Evolutionary conservation across 2,888 invertebrate genomes (phyloP).

Genomic region (Diadegma fenestrale): DNA sequence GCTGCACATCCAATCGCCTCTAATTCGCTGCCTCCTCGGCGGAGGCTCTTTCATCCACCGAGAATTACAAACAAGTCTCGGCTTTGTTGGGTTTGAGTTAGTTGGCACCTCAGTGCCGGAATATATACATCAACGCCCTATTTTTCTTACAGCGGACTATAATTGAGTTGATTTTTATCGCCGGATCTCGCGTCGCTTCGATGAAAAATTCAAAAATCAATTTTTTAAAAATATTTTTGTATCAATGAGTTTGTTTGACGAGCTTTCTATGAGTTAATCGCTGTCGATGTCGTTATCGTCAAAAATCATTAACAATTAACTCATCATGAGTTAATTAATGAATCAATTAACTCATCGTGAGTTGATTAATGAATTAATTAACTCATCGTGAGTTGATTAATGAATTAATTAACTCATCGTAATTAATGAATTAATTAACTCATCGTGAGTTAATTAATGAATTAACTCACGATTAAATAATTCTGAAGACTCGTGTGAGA

Average conservation of each 20-base stretch:
- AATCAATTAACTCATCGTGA: too few relatives aligned
- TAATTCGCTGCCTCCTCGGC: slow-evolving; percentile 33
- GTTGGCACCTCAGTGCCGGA: slow-evolving; percentile 4
- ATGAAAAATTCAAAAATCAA: background rate
- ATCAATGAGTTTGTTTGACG: background rate
- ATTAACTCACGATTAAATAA: background rate
- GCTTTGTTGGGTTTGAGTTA: slow-evolving; percentile 19
- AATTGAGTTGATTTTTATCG: background rate
- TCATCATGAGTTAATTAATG: too few relatives aligned
- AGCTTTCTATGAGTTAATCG: background rate
- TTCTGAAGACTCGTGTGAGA: background rate
- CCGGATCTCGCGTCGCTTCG: background rate
- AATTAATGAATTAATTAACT: background rate
- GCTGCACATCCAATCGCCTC: slow-evolving; percentile 50
- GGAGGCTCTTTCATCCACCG: slow-evolving; percentile 32
- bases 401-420: background rate
- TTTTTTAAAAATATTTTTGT: background rate
- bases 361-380: too few relatives aligned
- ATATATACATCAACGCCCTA: background rate
- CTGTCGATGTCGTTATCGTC: too few relatives aligned
- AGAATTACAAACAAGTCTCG: slow-evolving; percentile 22
- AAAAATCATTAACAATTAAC: too few relatives aligned
- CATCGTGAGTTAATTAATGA: background rate
- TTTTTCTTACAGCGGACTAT: background rate
- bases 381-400: background rate